phyloP scores from a whole-genome alignment of 2,113 vertebrate species.

The Triplophysa rosa region DNA sequence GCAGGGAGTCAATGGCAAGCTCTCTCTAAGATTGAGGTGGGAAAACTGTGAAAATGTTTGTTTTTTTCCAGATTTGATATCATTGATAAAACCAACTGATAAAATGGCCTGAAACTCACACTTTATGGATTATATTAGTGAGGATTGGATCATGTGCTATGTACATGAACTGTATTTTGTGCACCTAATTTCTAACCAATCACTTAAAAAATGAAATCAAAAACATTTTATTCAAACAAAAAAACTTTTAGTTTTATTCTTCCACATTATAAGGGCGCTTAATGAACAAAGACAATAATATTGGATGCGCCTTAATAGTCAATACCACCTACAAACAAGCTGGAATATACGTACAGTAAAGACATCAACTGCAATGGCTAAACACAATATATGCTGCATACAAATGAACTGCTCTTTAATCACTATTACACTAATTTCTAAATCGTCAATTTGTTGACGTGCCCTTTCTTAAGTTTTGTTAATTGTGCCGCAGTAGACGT shows the following conservation, averaged over 20 bases:
- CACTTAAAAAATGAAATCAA: too few relatives aligned
- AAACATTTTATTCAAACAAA: too few relatives aligned
- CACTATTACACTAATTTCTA: background rate
- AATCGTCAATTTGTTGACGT: constrained; percentile 23
- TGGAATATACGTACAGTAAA: too few relatives aligned
- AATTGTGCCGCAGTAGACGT: constrained; percentile 25
- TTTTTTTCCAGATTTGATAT: background rate
- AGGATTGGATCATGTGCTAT: background rate
- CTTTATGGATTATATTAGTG: background rate
- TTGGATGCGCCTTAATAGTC: too few relatives aligned
- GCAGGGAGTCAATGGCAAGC: constrained; percentile 3
- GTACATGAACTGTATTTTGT: too few relatives aligned
- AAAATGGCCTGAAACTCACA: background rate
- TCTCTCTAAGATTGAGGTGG: background rate
- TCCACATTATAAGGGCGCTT: too few relatives aligned
- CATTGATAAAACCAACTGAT: background rate
- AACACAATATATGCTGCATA: background rate
- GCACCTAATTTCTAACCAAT: too few relatives aligned
- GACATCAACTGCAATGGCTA: too few relatives aligned
- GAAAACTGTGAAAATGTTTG: background rate
- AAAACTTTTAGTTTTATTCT: too few relatives aligned
- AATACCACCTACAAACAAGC: too few relatives aligned
- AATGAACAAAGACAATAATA: too few relatives aligned
- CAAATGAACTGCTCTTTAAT: background rate
- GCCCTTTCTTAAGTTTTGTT: constrained; percentile 49